A percentile compares a stretch with the other conserved stretches of the same genome.
phyloP scores from a whole-genome alignment of 30 jellyfish, hydroid and myxozoan genomes.

The Turritopsis rubra region DNA sequence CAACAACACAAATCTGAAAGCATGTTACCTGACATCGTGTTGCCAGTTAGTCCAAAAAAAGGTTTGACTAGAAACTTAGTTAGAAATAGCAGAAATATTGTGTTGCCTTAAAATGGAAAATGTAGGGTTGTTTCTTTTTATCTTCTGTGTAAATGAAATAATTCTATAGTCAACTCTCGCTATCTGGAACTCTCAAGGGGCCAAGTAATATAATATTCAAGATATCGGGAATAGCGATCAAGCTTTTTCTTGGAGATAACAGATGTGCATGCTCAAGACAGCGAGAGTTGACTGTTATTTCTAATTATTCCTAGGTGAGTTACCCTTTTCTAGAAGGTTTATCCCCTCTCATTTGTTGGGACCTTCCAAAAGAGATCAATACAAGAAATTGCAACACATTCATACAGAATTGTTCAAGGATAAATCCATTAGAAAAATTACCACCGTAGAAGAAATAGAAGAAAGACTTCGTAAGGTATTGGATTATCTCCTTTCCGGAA shows the following conservation, averaged over 20 bases:
- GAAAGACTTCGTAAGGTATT: conserved; percentile 16
- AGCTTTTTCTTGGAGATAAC: too few relatives aligned
- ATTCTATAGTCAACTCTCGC: too few relatives aligned
- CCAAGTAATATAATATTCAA: too few relatives aligned
- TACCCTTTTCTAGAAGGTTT: conserved; percentile 11
- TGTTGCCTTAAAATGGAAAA: too few relatives aligned
- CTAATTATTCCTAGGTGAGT: background rate
- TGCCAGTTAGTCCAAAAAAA: background rate
- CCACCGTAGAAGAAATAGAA: conserved; percentile 25
- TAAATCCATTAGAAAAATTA: background rate
- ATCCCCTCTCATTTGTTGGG: conserved; percentile 39
- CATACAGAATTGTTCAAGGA: conserved; percentile 22
- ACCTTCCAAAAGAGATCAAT: conserved; percentile 60
- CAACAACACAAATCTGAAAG: background rate
- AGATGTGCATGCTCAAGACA: too few relatives aligned
- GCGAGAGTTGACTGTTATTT: too few relatives aligned
- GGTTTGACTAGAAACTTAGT: conserved; percentile 5
- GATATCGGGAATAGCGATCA: too few relatives aligned
- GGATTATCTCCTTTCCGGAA: background rate
- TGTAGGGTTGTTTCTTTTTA: background rate
- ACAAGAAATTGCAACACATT: conserved; percentile 35
- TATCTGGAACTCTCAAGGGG: too few relatives aligned
- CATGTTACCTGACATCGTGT: conserved; percentile 3
- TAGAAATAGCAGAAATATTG: too few relatives aligned
- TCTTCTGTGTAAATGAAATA: too few relatives aligned